Conservation (phyloP, 2,113 vertebrate genomes). For the Prochilodus magdalenae region DNA sequence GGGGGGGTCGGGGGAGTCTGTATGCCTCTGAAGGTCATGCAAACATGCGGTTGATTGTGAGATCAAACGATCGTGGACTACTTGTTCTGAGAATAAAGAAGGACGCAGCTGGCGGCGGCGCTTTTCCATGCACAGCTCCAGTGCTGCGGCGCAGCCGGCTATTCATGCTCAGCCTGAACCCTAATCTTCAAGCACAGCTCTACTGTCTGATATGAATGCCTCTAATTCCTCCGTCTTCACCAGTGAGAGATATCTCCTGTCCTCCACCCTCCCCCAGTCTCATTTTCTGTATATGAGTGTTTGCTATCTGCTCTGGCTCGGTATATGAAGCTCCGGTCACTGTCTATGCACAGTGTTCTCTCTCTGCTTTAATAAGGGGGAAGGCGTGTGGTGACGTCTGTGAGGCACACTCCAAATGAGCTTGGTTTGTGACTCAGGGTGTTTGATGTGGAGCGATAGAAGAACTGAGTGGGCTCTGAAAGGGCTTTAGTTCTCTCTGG, state of each 20-base stretch:
- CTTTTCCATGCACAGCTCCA: constrained; percentile 16
- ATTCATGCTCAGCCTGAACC: background rate
- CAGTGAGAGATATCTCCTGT: background rate
- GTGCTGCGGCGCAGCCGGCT: background rate
- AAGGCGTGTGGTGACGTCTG: background rate
- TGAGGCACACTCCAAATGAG: background rate
- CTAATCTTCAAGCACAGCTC: constrained; percentile 1
- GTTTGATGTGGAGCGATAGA: constrained; percentile 13
- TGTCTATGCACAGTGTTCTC: background rate
- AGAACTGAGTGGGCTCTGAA: constrained; percentile 1
- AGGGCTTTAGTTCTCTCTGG: background rate
- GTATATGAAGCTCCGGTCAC: background rate
- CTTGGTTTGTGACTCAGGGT: background rate
- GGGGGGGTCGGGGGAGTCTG: constrained; percentile 5
- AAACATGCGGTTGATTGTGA: constrained; percentile 36
- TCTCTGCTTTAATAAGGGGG: background rate
- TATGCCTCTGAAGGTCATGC: constrained; percentile 29
- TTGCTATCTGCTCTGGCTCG: background rate
- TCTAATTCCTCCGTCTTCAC: background rate
- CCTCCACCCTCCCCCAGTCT: background rate
- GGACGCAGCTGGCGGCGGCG: constrained; percentile 20
- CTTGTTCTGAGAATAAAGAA: constrained; percentile 34
- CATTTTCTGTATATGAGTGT: background rate
- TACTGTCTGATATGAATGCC: background rate
- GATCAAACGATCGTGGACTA: constrained; percentile 33